Base-by-base conservation (phyloP, 2,888 invertebrate species). In the Thera obeliscata region DNA sequence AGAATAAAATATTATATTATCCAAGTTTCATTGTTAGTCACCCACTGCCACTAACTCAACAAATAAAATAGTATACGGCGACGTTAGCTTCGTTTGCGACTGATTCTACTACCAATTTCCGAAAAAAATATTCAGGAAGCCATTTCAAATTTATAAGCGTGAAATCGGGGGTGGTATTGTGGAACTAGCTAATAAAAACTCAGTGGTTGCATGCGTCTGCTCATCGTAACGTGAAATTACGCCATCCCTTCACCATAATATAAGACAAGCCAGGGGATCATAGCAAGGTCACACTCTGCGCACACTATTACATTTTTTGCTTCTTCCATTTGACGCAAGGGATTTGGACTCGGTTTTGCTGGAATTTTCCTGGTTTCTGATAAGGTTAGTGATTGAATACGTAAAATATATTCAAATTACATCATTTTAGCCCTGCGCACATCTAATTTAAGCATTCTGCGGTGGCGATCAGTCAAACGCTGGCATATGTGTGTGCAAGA, bases 161-260 rank as follows among this genome's bases (percentile, higher is more conserved):
- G 69, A 74, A 74, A 73, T 72, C 70, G 68, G 69, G 66, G 59
- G 62, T 66, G 67, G 64, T 68, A 73, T 73, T 70, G 60, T 72
- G 56, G 66, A 62, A 71, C 67, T 66, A 73, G 48, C 63, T 75
- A 72, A 72, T 73, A 78, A 77, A 76, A 76, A 68, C 72, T 56
- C 67, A 56, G 66, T 65, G 61, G 71, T 62, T 74, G 70, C 71
- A 77, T 71, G 73, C 75, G 73, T 73, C 70, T 70, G 74, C 56
- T 67, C 75, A 71, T 72, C 71, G 74, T 73, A 69, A 77, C 82
- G 76, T 80, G 81, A 82, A 83, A 83, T 85, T 79, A 82, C 83
- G 76, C 73, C 74, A 74, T 78, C 78, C 74, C 64, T 69, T 61
- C 59, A 65, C 65, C 61, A 56, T 65, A 65, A 61, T 70, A 69